Evolutionary conservation across 2,797 vertebrate genomes (phyloP).

Genomic region (Sebastes dallii): DNA sequence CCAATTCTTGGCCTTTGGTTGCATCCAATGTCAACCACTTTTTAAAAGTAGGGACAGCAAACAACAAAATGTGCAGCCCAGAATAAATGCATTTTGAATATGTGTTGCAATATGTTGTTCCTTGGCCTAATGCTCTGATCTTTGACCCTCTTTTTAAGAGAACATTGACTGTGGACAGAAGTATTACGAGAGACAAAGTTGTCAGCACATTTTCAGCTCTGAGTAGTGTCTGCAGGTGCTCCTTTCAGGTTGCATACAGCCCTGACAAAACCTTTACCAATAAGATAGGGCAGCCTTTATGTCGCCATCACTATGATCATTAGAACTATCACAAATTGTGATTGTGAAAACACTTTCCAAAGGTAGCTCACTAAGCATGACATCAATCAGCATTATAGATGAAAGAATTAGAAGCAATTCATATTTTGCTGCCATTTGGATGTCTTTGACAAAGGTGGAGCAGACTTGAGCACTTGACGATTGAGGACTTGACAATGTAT

Average conservation of each 20-base stretch:
- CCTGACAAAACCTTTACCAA: neutral
- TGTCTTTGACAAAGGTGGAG: neutral
- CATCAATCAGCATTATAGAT: neutral
- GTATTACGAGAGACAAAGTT: neutral
- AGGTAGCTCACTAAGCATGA: neutral
- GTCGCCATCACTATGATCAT: neutral
- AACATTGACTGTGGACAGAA: neutral
- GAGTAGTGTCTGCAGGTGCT: neutral
- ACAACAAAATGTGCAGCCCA: neutral
- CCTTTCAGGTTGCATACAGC: neutral
- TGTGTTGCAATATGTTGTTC: neutral
- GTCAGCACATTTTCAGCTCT: neutral
- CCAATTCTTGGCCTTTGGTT: too few relatives aligned
- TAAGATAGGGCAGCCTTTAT: neutral
- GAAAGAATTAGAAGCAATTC: neutral
- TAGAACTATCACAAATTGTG: neutral
- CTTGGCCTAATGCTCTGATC: neutral
- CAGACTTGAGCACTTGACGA: neutral
- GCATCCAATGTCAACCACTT: neutral
- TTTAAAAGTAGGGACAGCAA: neutral
- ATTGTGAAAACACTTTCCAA: neutral
- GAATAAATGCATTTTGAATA: neutral
- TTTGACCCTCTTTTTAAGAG: neutral
- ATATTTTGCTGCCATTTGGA: neutral
- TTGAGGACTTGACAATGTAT: neutral